Evolutionary conservation across 2,113 vertebrate species (phyloP), one percentile per base, ranked within the genome.

Genomic region (Pterophyllum scalare): DNA sequence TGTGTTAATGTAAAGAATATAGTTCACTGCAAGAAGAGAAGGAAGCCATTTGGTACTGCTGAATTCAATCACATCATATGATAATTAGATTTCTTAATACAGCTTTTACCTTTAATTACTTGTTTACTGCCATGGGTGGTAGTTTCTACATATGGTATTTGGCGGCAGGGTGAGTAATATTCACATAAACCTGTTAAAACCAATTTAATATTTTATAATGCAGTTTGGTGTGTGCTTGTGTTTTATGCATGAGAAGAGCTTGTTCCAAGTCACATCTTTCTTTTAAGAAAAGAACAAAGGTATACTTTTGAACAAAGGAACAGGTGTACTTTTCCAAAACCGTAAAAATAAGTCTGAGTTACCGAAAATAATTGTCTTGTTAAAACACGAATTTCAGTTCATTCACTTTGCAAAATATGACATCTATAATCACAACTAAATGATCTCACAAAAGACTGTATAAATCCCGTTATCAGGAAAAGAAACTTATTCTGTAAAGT

Each of bases 171-270:
- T 0, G 6, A 72, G 17, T n/a, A 72, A 72, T 72, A 54, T 49
- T 49, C 43, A 31, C 31, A 79, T 38, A 80, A 56, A 49, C 79
- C 40, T 74, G 56, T 77, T 76, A 86, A 84, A 86, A 84, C 31
- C 14, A 77, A 67, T 88, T 72, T 33, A 87, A 79, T 90, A 79
- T 90, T 77, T 78, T 79, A 86, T 81, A 17, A 85, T 83, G 65
- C 46, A 54, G 54, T 72, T 72, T 54, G 26, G 46, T 72, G 75
- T 84, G 43, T 60, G 75, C 59, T 70, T 64, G 54, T 75, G 65
- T 82, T 88, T 88, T 59, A 86, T 82, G 56, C 81, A 86, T 86
- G 75, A 84, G 81, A 57, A 65, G 46, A 60, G 58, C 13, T 77
- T 82, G 83, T 80, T 87, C 28, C 70, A 54, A 82, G 38, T 46